A percentile compares a stretch with the other conserved stretches of the same genome.
Evolutionary conservation across 2,113 vertebrate species (phyloP).

Genomic region (Brachirus orientalis): DNA sequence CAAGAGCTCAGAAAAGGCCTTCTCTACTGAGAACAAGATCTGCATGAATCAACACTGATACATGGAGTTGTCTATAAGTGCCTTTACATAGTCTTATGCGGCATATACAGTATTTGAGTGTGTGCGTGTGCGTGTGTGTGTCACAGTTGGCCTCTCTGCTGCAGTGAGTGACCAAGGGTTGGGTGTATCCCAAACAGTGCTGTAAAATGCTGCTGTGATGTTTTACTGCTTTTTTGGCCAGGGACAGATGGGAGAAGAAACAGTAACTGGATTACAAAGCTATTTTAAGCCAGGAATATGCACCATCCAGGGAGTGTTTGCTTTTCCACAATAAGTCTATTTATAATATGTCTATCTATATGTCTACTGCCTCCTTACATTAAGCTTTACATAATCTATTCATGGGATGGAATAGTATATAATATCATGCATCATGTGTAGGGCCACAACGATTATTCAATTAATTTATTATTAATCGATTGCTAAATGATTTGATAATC

Average conservation of each 20-base stretch:
- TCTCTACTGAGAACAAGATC: slow-evolving; percentile 52
- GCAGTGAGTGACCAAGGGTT: slow-evolving; percentile 64
- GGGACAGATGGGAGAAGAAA: slow-evolving; percentile 17
- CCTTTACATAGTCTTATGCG: slow-evolving; percentile 15
- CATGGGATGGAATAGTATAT: too few relatives aligned
- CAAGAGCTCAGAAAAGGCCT: slow-evolving; percentile 45
- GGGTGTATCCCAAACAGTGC: slow-evolving; percentile 64
- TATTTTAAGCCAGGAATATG: neutral
- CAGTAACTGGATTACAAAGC: neutral
- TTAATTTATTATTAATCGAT: too few relatives aligned
- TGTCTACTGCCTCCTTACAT: too few relatives aligned
- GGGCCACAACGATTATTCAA: too few relatives aligned
- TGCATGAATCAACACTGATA: slow-evolving; percentile 69
- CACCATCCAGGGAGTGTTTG: neutral
- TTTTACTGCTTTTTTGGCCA: slow-evolving; percentile 35
- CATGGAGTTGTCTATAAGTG: slow-evolving; percentile 28
- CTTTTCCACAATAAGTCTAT: neutral
- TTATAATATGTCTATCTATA: too few relatives aligned
- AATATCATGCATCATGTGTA: too few relatives aligned
- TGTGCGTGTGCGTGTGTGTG: slow-evolving; percentile 26
- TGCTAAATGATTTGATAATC: too few relatives aligned
- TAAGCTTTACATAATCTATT: too few relatives aligned
- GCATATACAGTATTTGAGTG: too few relatives aligned
- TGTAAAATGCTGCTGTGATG: slow-evolving; percentile 53
- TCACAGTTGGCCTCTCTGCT: slow-evolving; percentile 57